A percentile compares a stretch with the other conserved stretches of the same genome.
Evolutionary conservation across 2,113 vertebrate genomes (phyloP).

Genomic region (Edolisoma coerulescens): DNA sequence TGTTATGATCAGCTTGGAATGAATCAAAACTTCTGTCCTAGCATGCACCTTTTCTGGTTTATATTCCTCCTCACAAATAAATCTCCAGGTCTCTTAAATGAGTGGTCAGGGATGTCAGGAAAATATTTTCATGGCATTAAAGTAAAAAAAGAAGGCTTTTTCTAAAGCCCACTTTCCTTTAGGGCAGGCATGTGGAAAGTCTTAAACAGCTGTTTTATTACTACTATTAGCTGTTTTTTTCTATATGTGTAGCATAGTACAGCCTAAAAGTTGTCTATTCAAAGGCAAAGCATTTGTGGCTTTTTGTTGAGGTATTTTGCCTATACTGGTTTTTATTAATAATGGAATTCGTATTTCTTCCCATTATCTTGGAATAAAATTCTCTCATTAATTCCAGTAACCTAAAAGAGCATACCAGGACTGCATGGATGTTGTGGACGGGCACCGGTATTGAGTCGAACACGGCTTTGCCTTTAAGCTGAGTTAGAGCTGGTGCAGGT

Average conservation of each 20-base stretch:
- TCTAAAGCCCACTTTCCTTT: neutral
- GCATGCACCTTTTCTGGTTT: neutral
- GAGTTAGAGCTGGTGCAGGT: neutral
- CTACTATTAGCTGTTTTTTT: neutral
- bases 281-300: neutral
- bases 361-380: neutral
- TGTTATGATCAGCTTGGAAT: neutral
- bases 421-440: neutral
- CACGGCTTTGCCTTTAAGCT: neutral
- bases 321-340: neutral
- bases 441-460: neutral
- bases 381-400: neutral
- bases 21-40: neutral
- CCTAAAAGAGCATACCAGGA: neutral
- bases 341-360: neutral
- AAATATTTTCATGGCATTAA: neutral
- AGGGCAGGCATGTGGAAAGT: accelerated
- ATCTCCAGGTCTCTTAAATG: neutral
- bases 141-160: neutral
- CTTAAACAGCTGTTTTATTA: neutral
- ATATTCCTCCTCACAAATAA: neutral
- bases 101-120: neutral
- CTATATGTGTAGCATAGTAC: neutral
- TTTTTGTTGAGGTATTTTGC: neutral
- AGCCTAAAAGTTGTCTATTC: neutral